phyloP scores from a whole-genome alignment of 2,797 vertebrate genomes.

The Coregonus suidteri region DNA sequence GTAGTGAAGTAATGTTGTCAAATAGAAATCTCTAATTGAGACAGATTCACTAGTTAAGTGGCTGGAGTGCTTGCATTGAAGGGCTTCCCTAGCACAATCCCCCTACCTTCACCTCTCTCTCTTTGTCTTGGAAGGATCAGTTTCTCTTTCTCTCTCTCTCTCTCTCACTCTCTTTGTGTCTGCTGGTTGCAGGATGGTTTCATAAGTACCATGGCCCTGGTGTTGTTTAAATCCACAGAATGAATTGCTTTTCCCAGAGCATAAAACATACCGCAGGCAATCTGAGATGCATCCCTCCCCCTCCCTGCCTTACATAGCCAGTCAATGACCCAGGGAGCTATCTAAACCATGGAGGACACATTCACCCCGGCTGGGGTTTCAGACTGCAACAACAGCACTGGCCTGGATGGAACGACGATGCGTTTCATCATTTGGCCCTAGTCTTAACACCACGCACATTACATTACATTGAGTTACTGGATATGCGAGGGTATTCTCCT shows the following conservation, averaged over 20 bases:
- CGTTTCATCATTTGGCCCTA: neutral
- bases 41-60: no score
- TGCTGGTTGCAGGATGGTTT: neutral
- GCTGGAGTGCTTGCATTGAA: no score
- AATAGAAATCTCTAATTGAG: no score
- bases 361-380: neutral
- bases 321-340: neutral
- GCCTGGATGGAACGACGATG: neutral
- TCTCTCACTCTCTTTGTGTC: neutral
- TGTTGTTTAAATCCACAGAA: neutral
- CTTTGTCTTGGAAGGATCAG: no score
- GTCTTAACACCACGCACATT: neutral
- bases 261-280: conserved; percentile 8
- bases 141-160: no score
- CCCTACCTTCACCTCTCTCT: no score
- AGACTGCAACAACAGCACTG: neutral
- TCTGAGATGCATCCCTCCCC: neutral
- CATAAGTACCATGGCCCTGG: neutral
- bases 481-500: neutral
- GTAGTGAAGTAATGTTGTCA: no score
- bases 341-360: neutral
- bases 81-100: no score
- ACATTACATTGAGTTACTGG: neutral
- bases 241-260: conserved; percentile 6
- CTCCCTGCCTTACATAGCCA: neutral